These are phyloP conservation scores for Anabacerthia variegaticeps DNA, from an alignment of 2,797 vertebrate genomes.

Conservation along the genomic window DNA sequence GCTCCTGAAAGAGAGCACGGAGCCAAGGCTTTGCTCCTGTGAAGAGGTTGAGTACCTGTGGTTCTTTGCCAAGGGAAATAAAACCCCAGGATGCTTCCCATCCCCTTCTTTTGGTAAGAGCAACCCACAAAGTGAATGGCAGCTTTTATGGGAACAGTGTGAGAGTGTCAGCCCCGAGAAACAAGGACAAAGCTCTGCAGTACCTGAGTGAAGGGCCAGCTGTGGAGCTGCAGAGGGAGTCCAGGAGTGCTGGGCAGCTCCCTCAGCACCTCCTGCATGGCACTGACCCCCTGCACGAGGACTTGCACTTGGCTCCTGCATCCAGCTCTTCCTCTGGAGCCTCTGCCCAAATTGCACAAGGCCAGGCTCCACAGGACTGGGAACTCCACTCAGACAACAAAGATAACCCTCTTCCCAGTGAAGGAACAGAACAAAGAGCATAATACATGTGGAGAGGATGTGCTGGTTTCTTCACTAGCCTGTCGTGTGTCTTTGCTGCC, in stretches of 20 bases:
- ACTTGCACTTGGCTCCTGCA: neutral
- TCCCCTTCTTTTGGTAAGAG: neutral
- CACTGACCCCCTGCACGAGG: too few relatives aligned
- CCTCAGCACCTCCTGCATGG: neutral
- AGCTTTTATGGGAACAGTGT: neutral
- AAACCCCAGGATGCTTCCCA: neutral
- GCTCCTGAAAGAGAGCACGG: neutral
- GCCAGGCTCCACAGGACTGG: neutral
- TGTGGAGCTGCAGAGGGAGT: neutral
- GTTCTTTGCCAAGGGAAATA: neutral
- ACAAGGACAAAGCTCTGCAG: neutral
- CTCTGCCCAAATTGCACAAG: neutral
- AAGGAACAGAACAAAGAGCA: neutral
- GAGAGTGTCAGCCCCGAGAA: neutral
- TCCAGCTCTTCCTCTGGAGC: neutral
- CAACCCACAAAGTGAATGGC: neutral
- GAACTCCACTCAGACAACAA: neutral
- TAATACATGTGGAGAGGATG: neutral
- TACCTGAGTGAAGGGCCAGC: neutral
- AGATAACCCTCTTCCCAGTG: neutral
- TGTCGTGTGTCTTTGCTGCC: neutral
- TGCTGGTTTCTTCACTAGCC: neutral
- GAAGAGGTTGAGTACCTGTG: neutral
- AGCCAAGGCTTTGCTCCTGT: neutral
- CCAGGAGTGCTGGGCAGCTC: neutral